A percentile compares a stretch with the other conserved stretches of the same genome.
Evolutionary conservation across 2,888 invertebrate genomes (phyloP).

Genomic region (Ophion ventricosus): DNA sequence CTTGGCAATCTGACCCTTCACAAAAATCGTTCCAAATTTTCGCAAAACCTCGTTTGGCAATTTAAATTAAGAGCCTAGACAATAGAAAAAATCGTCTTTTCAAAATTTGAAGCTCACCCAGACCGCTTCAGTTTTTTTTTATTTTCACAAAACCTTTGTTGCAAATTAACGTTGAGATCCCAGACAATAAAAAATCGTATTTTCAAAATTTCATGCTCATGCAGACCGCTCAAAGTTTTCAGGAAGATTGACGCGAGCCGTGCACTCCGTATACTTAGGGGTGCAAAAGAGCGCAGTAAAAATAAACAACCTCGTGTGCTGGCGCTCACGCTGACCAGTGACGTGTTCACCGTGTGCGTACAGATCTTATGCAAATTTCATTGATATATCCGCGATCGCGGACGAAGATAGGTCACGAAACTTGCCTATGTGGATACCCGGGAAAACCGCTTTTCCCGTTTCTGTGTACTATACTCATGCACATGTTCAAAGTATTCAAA

Average conservation of each 20-base stretch:
- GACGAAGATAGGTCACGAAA: constrained; percentile 69
- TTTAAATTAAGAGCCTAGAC: too few species aligned
- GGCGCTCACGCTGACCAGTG: constrained; percentile 54
- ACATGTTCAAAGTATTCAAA: constrained; percentile 18
- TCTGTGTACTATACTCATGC: constrained; percentile 10
- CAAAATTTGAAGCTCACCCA: too few species aligned
- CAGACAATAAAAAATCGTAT: neutral
- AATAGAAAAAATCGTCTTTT: too few species aligned
- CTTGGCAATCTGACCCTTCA: too few species aligned
- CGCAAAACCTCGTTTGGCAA: too few species aligned
- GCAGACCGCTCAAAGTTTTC: neutral
- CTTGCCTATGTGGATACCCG: constrained; percentile 54
- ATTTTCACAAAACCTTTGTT: too few species aligned
- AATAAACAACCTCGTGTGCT: constrained; percentile 31
- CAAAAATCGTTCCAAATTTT: too few species aligned
- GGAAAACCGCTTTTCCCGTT: constrained; percentile 47
- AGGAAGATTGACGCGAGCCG: constrained; percentile 20
- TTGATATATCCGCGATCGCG: constrained; percentile 81
- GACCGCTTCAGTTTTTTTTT: too few species aligned
- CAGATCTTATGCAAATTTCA: constrained; percentile 83
- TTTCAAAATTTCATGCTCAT: neutral
- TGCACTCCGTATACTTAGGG: constrained; percentile 42
- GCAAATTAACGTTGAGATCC: too few species aligned
- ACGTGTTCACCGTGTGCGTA: constrained; percentile 72
- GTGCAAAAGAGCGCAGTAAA: constrained; percentile 52